These are phyloP conservation scores for Scaptomyza flava DNA, from an alignment of 2,888 invertebrate species.

Conservation along the genomic window DNA sequence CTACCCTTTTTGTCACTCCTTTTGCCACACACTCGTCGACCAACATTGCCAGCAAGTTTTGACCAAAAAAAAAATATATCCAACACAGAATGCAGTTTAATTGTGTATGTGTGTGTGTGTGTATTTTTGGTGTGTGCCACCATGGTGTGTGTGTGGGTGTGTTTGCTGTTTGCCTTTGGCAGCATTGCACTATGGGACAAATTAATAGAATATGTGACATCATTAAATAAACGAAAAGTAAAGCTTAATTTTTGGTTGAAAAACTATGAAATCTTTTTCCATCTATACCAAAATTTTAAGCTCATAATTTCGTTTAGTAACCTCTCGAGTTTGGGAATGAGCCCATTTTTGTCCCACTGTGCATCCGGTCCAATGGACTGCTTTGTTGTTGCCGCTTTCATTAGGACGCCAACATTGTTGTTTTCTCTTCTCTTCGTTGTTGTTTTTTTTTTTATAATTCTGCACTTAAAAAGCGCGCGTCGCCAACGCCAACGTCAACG, in stretches of 20 bases:
- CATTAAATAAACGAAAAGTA: not conserved
- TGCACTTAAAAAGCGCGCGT: slow-evolving; percentile 53
- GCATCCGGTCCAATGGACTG: not conserved
- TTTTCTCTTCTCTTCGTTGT: not conserved
- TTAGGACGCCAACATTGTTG: slow-evolving; percentile 41
- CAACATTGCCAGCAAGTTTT: slow-evolving; percentile 14
- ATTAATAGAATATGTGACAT: not conserved
- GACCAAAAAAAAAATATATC: slow-evolving; percentile 32
- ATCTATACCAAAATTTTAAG: no score
- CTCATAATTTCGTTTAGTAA: no score
- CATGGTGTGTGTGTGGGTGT: slow-evolving; percentile 8
- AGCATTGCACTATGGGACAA: not conserved
- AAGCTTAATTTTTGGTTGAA: not conserved
- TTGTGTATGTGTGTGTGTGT: slow-evolving; percentile 39
- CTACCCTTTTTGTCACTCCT: not conserved
- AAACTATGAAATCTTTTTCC: no score
- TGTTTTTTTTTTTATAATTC: slow-evolving; percentile 19
- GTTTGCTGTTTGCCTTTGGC: slow-evolving; percentile 22
- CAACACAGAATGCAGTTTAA: slow-evolving; percentile 62
- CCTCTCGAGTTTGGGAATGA: no score
- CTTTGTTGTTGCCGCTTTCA: slow-evolving; percentile 34
- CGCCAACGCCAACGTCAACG: slow-evolving; percentile 73
- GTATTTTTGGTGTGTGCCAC: slow-evolving; percentile 1
- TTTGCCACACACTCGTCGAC: slow-evolving; percentile 1
- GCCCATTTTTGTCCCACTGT: not conserved